A percentile compares a stretch with the other conserved stretches of the same genome.
Evolutionary conservation across 2,797 vertebrate genomes (phyloP).

Genomic region (Euthynnus affinis): DNA sequence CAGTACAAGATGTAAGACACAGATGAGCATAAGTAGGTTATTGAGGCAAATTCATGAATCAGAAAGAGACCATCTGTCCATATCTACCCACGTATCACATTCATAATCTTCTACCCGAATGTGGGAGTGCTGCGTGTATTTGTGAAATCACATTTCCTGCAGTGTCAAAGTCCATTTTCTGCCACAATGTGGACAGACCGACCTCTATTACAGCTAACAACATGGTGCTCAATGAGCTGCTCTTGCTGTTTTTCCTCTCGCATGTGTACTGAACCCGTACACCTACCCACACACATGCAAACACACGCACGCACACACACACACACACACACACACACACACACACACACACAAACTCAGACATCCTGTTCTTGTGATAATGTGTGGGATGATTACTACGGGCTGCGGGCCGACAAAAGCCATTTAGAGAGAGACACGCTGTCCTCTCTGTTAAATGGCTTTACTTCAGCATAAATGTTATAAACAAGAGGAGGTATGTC

Average conservation of each 20-base stretch:
- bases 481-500: too few species aligned
- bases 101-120: slow-evolving; percentile 36
- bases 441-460: slow-evolving; percentile 30
- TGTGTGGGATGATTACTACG: slow-evolving; percentile 54
- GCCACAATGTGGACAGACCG: slow-evolving; percentile 29
- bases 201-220: slow-evolving; percentile 32
- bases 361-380: slow-evolving; percentile 33
- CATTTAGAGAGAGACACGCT: slow-evolving; percentile 23
- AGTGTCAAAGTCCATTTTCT: slow-evolving; percentile 51
- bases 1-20: background rate
- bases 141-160: slow-evolving; percentile 57
- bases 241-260: background rate
- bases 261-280: slow-evolving; percentile 6
- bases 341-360: slow-evolving; percentile 22
- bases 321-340: slow-evolving; percentile 14
- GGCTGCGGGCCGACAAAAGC: background rate
- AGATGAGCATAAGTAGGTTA: slow-evolving; percentile 39
- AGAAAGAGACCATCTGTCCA: slow-evolving; percentile 66
- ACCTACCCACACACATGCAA: background rate
- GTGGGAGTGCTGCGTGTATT: slow-evolving; percentile 39
- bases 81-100: slow-evolving; percentile 38
- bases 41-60: slow-evolving; percentile 41
- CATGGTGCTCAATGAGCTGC: slow-evolving; percentile 33
- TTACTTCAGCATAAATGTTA: too few species aligned
- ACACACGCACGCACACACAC: slow-evolving; percentile 7